These are phyloP conservation scores for Hirtodrosophila duncani DNA, from an alignment of 2,888 invertebrate genomes.

Conservation along the genomic window DNA sequence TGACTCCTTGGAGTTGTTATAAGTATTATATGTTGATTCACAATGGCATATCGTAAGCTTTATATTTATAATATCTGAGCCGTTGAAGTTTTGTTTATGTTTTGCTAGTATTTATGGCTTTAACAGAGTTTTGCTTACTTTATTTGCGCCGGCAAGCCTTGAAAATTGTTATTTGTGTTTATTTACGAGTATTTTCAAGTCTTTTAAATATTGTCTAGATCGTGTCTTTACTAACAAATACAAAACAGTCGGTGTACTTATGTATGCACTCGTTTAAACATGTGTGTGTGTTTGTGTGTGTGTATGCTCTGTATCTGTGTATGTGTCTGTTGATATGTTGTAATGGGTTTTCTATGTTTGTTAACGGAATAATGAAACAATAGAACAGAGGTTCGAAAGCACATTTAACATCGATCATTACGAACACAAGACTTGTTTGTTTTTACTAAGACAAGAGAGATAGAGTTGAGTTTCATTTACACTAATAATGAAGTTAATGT, in stretches of 20 bases:
- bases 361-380: conserved; percentile 34
- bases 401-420: conserved; percentile 65
- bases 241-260: no score
- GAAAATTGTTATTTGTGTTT: conserved; percentile 12
- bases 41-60: conserved; percentile 44
- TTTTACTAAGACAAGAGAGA: conserved; percentile 23
- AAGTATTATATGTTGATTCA: no score
- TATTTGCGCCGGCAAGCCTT: no score
- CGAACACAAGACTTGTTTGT: conserved; percentile 47
- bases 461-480: conserved; percentile 21
- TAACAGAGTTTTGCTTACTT: no score
- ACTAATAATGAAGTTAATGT: conserved; percentile 36
- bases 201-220: not conserved
- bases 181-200: not conserved
- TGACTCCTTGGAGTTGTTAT: not conserved
- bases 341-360: not conserved
- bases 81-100: conserved; percentile 28
- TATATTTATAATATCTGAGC: conserved; percentile 41
- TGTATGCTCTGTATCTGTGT: conserved; percentile 9
- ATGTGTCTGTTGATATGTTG: conserved; percentile 14
- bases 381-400: conserved; percentile 58
- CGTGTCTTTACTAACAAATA: no score
- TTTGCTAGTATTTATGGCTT: conserved; percentile 14
- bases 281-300: conserved; percentile 18
- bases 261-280: no score